Evolutionary conservation across 2,888 invertebrate species (phyloP).

Genomic region (Tiphia femorata): DNA sequence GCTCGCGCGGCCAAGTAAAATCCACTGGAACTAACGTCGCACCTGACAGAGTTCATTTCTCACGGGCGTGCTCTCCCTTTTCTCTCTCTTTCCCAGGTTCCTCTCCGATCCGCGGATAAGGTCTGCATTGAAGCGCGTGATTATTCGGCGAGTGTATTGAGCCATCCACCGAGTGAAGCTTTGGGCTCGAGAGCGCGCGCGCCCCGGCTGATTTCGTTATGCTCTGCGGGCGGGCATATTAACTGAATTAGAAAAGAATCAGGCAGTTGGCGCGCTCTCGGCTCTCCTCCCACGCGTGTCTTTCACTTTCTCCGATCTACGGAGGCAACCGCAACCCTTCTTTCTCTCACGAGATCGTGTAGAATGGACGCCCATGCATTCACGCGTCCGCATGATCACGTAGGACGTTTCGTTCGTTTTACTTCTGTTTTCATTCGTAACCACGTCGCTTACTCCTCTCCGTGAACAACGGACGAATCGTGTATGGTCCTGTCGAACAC

Average conservation of each 20-base stretch:
- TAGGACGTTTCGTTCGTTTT: conserved; percentile 29
- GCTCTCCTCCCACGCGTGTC: conserved; percentile 22
- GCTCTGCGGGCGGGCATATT: conserved; percentile 16
- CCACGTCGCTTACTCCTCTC: conserved; percentile 6
- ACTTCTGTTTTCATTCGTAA: conserved; percentile 18
- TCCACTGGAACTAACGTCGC: too few relatives aligned
- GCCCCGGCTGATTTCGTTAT: conserved; percentile 8
- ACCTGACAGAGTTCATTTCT: too few relatives aligned
- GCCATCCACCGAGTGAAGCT: too few relatives aligned
- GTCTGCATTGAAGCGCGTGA: too few relatives aligned
- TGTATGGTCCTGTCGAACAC: conserved; percentile 15
- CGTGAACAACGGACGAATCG: conserved; percentile 17
- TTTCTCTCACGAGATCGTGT: conserved; percentile 2
- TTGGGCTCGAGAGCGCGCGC: too few relatives aligned
- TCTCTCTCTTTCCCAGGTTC: too few relatives aligned
- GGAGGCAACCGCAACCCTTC: conserved; percentile 6
- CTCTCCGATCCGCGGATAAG: too few relatives aligned
- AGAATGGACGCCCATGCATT: conserved; percentile 36
- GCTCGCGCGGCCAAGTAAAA: too few relatives aligned
- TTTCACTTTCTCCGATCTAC: neutral
- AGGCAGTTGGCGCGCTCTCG: neutral
- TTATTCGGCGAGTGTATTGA: too few relatives aligned
- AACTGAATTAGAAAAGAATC: conserved; percentile 26
- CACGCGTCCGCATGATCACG: conserved; percentile 28
- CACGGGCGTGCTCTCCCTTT: too few relatives aligned